Base-by-base conservation (phyloP, 2,888 invertebrate genomes). In the Cephus pulcher region DNA sequence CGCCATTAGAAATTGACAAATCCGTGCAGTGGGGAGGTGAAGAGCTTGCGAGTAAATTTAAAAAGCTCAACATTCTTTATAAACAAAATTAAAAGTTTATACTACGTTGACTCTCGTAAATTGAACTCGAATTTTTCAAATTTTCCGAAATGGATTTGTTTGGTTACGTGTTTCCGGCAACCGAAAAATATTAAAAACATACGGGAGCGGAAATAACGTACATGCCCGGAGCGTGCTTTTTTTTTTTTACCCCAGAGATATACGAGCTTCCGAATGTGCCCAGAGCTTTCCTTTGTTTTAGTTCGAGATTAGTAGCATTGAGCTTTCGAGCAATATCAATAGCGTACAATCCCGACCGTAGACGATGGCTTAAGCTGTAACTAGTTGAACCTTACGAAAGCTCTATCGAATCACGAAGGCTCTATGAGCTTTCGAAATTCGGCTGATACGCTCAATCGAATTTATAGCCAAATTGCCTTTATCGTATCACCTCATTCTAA, bases 11-110 rank as follows among this genome's bases (percentile, higher is more conserved):
- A 56, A 15, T 23, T 6, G 9, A 6, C 40, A 23, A 40, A 23
- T 0, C 2, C 40, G 15, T 9, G 23, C 0, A 23, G 56, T 0
- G 2, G 9, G 23, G 2, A 2, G 6, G 2, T 9, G 6, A 9
- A 56, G 15, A 56, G 15, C 23, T 9, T 23, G 9, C 23, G 9
- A 23, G 9, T 56, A 9, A 56, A 23, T 23, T 56, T 23, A 56
- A 56, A 23, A 23, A 23, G 56, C 56, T 23, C 23, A 6, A 56
- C 23, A 23, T 2, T 56, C 0, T 23, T 23, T 15, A 9, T 3
- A 23, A 56, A 56, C 23, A 23, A 56, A 9, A 9, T 2, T 23
- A 23, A 23, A 56, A 23, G 23, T 9, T 23, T 23, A 23, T 23
- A 2, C 6, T 23, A 56, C 23, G 6, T 23, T 56, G 23, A 9